Evolutionary conservation across 2,797 vertebrate species (phyloP).

Genomic region (Anas bahamensis): DNA sequence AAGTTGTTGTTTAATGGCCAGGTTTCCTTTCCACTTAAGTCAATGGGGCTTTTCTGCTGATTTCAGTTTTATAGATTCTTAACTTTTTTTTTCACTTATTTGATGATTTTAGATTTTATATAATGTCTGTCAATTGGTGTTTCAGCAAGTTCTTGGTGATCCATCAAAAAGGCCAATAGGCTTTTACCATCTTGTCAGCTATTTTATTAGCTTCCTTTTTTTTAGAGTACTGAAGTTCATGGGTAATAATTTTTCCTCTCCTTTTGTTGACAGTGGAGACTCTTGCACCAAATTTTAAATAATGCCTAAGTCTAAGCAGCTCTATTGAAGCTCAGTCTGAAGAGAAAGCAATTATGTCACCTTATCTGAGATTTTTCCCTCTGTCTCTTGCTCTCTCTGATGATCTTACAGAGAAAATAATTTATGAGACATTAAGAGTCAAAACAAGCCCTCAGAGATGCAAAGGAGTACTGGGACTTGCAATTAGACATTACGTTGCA

Average conservation of each 20-base stretch:
- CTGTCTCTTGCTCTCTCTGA: background rate
- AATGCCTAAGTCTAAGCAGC: background rate
- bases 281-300: constrained; percentile 34
- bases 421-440: constrained; percentile 16
- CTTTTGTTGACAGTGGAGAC: background rate
- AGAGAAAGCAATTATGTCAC: constrained; percentile 16
- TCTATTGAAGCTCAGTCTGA: background rate
- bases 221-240: background rate
- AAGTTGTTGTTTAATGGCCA: background rate
- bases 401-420: constrained; percentile 35
- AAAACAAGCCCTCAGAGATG: constrained; percentile 29
- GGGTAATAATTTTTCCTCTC: constrained; percentile 12
- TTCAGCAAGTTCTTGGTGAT: constrained; percentile 40
- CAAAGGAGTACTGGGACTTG: background rate
- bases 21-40: background rate
- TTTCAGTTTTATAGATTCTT: background rate
- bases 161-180: constrained; percentile 14
- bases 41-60: constrained; percentile 9
- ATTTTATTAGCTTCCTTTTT: constrained; percentile 19
- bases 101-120: constrained; percentile 29
- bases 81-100: background rate
- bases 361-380: background rate
- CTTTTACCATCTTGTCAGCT: background rate
- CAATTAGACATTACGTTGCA: background rate
- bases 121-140: constrained; percentile 2